Conservation (phyloP, 2,797 vertebrate species). For the Eospalax fontanierii region DNA sequence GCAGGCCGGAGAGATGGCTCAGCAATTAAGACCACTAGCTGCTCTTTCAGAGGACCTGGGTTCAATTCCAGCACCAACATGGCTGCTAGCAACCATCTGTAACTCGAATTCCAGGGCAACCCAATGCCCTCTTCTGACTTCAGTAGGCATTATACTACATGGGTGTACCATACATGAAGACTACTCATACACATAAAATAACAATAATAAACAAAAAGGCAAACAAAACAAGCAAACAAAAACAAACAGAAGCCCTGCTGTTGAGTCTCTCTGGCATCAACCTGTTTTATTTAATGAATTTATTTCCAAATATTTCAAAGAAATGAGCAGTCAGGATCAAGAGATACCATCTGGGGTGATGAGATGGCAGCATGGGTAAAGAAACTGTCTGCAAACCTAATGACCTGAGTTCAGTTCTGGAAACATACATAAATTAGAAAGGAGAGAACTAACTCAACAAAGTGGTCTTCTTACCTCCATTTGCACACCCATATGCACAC, state of each 20-base stretch:
- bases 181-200: too few species aligned
- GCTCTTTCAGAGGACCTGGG: too few species aligned
- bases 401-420: not conserved
- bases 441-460: not conserved
- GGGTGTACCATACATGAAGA: too few species aligned
- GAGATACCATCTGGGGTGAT: not conserved
- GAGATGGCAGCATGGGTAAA: not conserved
- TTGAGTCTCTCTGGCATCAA: not conserved
- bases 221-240: not conserved
- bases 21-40: too few species aligned
- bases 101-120: too few species aligned
- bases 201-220: too few species aligned
- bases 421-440: not conserved
- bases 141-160: too few species aligned
- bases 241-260: not conserved
- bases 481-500: not conserved
- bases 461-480: not conserved
- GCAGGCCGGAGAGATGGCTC: too few species aligned
- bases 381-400: not conserved
- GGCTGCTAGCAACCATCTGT: too few species aligned
- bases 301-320: constrained; percentile 50
- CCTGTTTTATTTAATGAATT: constrained; percentile 51
- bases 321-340: constrained; percentile 19
- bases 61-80: too few species aligned
- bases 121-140: too few species aligned